Percentiles rank a stretch among this genome's conserved stretches.
These are phyloP conservation scores for Calliphora vomitoria DNA, from an alignment of 2,888 invertebrate species.

Conservation along the genomic window DNA sequence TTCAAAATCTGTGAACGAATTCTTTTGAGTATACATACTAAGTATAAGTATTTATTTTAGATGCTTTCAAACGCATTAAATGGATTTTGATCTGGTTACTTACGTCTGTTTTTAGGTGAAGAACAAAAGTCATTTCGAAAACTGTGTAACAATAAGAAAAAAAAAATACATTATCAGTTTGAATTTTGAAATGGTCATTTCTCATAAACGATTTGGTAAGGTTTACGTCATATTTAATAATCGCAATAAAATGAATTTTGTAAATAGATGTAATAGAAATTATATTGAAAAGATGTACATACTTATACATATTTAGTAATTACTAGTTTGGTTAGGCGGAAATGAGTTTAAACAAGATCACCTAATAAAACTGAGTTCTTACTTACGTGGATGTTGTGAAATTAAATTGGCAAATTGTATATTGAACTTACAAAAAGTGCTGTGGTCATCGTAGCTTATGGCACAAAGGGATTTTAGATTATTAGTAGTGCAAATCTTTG, in stretches of 20 bases:
- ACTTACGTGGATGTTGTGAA: background rate
- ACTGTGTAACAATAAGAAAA: background rate
- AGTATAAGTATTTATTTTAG: too few species aligned
- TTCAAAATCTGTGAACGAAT: background rate
- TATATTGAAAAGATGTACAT: background rate
- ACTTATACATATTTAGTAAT: background rate
- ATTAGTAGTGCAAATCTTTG: too few species aligned
- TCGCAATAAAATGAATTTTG: background rate
- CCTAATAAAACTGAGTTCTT: background rate
- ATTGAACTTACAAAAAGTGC: background rate
- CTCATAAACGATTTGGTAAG: background rate
- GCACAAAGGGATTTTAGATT: too few species aligned
- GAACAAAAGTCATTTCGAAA: slow-evolving; percentile 33
- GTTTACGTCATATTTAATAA: slow-evolving; percentile 37
- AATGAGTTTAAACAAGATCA: slow-evolving; percentile 13
- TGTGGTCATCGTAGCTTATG: too few species aligned
- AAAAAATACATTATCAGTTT: slow-evolving; percentile 35
- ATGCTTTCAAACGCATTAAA: background rate
- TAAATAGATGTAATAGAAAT: background rate
- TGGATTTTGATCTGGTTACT: slow-evolving; percentile 35
- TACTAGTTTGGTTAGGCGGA: background rate
- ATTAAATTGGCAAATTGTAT: background rate
- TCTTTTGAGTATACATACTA: background rate
- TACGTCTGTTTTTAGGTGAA: slow-evolving; percentile 23
- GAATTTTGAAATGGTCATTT: slow-evolving; percentile 9